A percentile compares a stretch with the other conserved stretches of the same genome.
phyloP scores from a whole-genome alignment of 2,113 vertebrate genomes.

The Pseudonaja textilis region DNA sequence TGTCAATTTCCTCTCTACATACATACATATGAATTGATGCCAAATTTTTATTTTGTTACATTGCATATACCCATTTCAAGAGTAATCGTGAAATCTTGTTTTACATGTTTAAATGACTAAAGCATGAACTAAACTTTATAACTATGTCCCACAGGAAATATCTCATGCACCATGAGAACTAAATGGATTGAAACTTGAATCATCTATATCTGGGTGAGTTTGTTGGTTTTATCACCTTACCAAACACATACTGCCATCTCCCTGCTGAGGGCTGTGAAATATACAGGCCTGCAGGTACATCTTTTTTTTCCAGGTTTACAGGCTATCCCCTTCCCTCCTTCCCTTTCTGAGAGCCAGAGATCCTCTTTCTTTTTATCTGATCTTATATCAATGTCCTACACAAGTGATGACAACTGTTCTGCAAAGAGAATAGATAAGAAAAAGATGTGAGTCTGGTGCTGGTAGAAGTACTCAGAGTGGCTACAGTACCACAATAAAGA shows the following conservation, averaged over 20 bases:
- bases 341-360: not conserved
- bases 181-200: constrained; percentile 7
- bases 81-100: not conserved
- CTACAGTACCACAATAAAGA: not conserved
- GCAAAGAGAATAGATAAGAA: not conserved
- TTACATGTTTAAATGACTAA: not conserved
- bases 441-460: not conserved
- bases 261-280: not conserved
- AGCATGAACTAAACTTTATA: not conserved
- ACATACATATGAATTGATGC: not conserved
- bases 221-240: not conserved
- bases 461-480: not conserved
- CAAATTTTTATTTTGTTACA: not conserved
- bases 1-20: not conserved
- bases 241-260: not conserved
- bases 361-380: not conserved
- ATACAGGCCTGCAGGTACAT: not conserved
- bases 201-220: constrained; percentile 6
- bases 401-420: not conserved
- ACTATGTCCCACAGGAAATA: not conserved
- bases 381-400: not conserved
- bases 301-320: not conserved
- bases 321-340: no score
- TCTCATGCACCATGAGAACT: not conserved
- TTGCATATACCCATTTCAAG: not conserved